These are phyloP conservation scores for Volucella inanis DNA, from an alignment of 2,888 invertebrate species.

Conservation along the genomic window DNA sequence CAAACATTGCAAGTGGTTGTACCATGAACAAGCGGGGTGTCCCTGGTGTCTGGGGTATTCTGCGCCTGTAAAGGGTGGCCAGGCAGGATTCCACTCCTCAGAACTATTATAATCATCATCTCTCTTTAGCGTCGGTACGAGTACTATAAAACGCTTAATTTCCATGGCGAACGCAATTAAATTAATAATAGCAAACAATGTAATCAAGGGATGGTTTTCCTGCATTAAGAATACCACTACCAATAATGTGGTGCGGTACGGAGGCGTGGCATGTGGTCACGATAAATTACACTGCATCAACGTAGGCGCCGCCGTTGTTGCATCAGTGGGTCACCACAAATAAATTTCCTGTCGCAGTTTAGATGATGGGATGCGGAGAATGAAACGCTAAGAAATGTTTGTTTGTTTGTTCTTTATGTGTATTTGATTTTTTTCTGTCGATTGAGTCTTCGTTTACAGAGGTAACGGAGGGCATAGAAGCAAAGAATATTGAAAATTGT, in stretches of 20 bases:
- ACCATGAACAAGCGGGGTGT: too few species aligned
- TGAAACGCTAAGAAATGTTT: conserved; percentile 33
- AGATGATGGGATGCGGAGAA: conserved; percentile 4
- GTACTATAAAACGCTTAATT: conserved; percentile 70
- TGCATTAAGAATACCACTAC: conserved; percentile 65
- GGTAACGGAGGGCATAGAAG: conserved; percentile 8
- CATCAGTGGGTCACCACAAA: conserved; percentile 61
- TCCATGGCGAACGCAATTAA: conserved; percentile 72
- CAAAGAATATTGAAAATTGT: not conserved
- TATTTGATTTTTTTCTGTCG: conserved; percentile 32
- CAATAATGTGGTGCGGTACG: conserved; percentile 32
- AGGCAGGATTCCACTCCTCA: conserved; percentile 8
- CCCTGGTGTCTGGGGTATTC: too few species aligned
- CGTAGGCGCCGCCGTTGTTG: conserved; percentile 53
- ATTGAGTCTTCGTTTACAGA: conserved; percentile 13
- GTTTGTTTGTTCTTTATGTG: conserved; percentile 11
- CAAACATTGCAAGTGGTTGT: not conserved
- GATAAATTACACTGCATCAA: conserved; percentile 72
- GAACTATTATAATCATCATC: conserved; percentile 48
- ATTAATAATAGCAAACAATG: conserved; percentile 73
- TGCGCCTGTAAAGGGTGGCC: too few species aligned
- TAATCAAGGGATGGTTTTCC: conserved; percentile 72
- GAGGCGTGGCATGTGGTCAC: conserved; percentile 62
- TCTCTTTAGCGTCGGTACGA: conserved; percentile 31
- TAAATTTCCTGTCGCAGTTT: conserved; percentile 52